These are phyloP conservation scores for Pomacea maculata DNA, from an alignment of 1,140 invertebrate species.

Conservation along the genomic window DNA sequence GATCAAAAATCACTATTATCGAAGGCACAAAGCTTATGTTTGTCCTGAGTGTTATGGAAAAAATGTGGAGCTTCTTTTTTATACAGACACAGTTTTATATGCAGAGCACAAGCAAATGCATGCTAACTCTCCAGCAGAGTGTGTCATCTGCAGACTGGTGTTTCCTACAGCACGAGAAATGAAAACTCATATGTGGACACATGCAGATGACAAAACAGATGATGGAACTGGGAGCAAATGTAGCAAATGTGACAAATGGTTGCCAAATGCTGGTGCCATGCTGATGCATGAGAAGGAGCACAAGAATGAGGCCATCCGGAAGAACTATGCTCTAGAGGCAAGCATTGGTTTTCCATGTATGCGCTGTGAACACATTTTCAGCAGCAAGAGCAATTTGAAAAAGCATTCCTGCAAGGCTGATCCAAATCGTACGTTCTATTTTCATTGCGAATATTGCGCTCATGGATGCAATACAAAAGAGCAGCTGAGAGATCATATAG, in stretches of 20 bases:
- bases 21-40: conserved; percentile 19
- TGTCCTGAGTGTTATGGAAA: conserved; percentile 20
- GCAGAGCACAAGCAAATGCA: conserved; percentile 24
- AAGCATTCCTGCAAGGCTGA: conserved; percentile 22
- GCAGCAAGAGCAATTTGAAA: conserved; percentile 24
- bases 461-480: conserved; percentile 24
- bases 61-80: conserved; percentile 15
- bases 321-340: conserved; percentile 23
- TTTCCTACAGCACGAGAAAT: conserved; percentile 20
- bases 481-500: conserved; percentile 20
- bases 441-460: conserved; percentile 23
- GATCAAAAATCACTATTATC: conserved; percentile 24
- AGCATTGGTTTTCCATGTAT: conserved; percentile 21
- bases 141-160: conserved; percentile 11
- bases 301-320: conserved; percentile 24
- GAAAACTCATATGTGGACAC: conserved; percentile 19
- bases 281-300: conserved; percentile 25
- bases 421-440: conserved; percentile 20
- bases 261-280: conserved; percentile 23
- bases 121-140: conserved; percentile 18
- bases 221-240: conserved; percentile 18
- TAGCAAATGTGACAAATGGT: conserved; percentile 24
- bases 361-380: conserved; percentile 24
- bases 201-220: conserved; percentile 18
- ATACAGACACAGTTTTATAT: conserved; percentile 16